Evolutionary conservation across 2,888 invertebrate genomes (phyloP), one percentile per base, ranked within the genome.

Genomic region (Aphrophora alni): DNA sequence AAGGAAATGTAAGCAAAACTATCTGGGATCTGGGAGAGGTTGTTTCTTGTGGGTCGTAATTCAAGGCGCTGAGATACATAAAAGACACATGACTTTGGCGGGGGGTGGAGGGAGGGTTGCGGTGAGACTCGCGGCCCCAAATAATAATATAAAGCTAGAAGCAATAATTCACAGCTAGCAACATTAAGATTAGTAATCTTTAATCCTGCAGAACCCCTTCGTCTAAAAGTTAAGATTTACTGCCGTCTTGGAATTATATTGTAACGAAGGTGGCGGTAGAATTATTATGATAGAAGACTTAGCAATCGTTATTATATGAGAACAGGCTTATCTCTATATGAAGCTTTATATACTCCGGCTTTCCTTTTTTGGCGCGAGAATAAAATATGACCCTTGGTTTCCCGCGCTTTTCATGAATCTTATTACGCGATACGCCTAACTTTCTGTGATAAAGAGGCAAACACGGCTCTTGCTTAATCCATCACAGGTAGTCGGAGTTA

Each of bases 341-440:
- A 84, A 81, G 84, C 84, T 83, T 84, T 84, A 83, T 83, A 83
- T 78, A 78, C 82, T 81, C 77, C 70, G 69, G 82, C 71, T 77
- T 82, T 71, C 81, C 78, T 78, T 81, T 81, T 78, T 78, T 77
- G 80, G 82, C 80, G 75, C 33, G 77, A 76, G 83, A 84, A 93
- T 93, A 93, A 93, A 93, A 93, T 93, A 93, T 93, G 92, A 93
- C 92, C 92, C 91, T 82, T 80, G 83, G 81, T 83, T 84, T 82
- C 82, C 70, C 78, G 81, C 82, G 81, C 92, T 93, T 93, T 93
- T 93, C 93, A 93, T 93, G 93, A 93, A 93, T 93, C 93, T 93
- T 93, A 93, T 93, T 93, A 93, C 93, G 93, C 93, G 93, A 93
- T 92, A 78, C 75, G 81, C 78, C 75, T 72, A 76, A 75, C 70